Conservation (phyloP, 1,140 invertebrate genomes). For the Yoshiicerus persimilis region DNA sequence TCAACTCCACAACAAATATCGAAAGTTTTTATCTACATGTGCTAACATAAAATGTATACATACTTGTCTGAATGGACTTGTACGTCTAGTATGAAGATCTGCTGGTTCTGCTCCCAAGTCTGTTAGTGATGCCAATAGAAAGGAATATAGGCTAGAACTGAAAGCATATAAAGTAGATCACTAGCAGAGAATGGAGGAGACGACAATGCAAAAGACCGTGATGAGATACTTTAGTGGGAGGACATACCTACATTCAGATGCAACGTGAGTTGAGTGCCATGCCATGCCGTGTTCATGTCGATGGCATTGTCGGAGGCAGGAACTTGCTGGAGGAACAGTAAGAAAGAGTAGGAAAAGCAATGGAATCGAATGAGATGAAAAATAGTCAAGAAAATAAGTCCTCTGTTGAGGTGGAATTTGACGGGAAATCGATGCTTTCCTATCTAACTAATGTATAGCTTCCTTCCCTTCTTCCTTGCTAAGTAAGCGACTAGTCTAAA, state of each 20-base stretch:
- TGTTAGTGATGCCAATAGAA: no score
- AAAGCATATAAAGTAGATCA: neutral
- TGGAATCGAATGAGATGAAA: neutral
- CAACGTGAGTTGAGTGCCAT: neutral
- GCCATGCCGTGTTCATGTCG: no score
- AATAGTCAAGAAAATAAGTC: conserved; percentile 16
- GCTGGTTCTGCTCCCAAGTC: no score
- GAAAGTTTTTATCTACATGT: neutral
- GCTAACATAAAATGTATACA: neutral
- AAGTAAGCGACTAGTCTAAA: neutral
- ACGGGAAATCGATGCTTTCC: conserved; percentile 9
- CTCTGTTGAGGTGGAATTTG: neutral
- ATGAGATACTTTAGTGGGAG: neutral
- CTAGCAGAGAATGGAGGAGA: neutral
- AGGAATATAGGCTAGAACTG: no score
- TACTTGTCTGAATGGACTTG: no score
- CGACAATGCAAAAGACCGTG: neutral
- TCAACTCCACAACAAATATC: neutral
- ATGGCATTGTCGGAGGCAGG: neutral
- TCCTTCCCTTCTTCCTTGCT: neutral
- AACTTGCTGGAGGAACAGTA: neutral
- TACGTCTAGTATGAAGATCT: no score
- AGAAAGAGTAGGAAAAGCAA: neutral
- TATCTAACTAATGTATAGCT: neutral
- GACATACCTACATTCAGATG: neutral